phyloP scores from a whole-genome alignment of 2,797 vertebrate genomes.

The Amblyopsis hoosieri region DNA sequence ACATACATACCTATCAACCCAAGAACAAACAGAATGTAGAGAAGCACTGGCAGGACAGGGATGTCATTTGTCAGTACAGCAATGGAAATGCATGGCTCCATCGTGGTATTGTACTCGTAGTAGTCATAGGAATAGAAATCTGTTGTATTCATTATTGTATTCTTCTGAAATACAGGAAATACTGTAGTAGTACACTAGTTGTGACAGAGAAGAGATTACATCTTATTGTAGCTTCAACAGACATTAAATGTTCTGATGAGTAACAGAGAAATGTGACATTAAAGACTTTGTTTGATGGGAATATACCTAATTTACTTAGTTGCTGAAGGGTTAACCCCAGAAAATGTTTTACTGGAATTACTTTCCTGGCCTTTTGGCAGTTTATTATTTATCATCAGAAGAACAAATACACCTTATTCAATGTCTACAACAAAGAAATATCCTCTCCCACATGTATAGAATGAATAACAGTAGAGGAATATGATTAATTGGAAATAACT shows the following conservation, averaged over 20 bases:
- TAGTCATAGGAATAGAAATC: constrained; percentile 18
- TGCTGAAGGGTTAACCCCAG: neutral
- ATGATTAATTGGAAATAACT: too few species aligned
- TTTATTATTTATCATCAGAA: neutral
- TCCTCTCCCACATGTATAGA: too few species aligned
- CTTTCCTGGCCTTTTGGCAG: constrained; percentile 53
- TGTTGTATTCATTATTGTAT: neutral
- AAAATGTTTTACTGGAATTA: constrained; percentile 18
- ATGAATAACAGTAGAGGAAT: too few species aligned
- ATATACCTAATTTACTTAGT: constrained; percentile 23
- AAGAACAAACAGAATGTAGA: constrained; percentile 63
- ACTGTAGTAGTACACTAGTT: too few species aligned
- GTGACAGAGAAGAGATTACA: neutral
- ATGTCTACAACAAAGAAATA: too few species aligned
- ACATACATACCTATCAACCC: constrained; percentile 75
- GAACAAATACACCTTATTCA: too few species aligned
- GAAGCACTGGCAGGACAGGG: constrained; percentile 26
- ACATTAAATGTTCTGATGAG: neutral
- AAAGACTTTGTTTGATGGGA: constrained; percentile 12
- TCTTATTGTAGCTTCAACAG: neutral
- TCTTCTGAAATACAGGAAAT: constrained; percentile 10
- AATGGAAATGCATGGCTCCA: neutral
- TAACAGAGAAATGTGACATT: neutral
- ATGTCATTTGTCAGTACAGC: neutral
- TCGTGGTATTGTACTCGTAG: neutral